phyloP scores from a whole-genome alignment of 2,888 invertebrate species.

The Lymantria dispar region DNA sequence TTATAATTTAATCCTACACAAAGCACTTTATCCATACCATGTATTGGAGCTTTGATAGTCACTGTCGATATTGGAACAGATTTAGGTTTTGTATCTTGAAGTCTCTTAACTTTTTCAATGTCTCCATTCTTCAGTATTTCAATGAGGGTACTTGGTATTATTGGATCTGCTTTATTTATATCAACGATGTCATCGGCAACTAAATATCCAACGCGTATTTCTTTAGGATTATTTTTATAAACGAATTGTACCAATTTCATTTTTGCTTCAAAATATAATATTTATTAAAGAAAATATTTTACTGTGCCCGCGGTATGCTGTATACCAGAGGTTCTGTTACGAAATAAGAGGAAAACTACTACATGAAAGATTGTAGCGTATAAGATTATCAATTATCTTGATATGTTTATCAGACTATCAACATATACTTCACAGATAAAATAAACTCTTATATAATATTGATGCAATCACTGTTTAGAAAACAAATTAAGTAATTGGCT shows the following conservation, averaged over 20 bases:
- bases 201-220: conserved; percentile 81
- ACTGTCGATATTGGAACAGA: conserved; percentile 30
- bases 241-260: conserved; percentile 87
- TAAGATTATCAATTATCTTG: too few relatives aligned
- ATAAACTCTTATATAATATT: background rate
- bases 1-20: conserved; percentile 91
- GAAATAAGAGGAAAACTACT: conserved; percentile 9
- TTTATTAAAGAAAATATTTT: background rate
- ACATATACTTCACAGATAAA: background rate
- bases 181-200: conserved; percentile 83
- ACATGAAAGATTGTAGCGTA: background rate
- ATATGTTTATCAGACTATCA: background rate
- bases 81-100: conserved; percentile 19
- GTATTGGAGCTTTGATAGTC: conserved; percentile 79
- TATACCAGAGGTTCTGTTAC: conserved; percentile 1
- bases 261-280: conserved; percentile 3
- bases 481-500: too few relatives aligned
- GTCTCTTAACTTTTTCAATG: conserved; percentile 41
- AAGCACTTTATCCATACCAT: conserved; percentile 89
- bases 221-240: conserved; percentile 70
- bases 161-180: conserved; percentile 81
- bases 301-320: background rate
- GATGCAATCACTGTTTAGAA: background rate
- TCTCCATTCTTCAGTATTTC: conserved; percentile 59
- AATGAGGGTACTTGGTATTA: conserved; percentile 58